Base-by-base conservation (phyloP, 2,113 vertebrate genomes). In the Ciconia boyciana region DNA sequence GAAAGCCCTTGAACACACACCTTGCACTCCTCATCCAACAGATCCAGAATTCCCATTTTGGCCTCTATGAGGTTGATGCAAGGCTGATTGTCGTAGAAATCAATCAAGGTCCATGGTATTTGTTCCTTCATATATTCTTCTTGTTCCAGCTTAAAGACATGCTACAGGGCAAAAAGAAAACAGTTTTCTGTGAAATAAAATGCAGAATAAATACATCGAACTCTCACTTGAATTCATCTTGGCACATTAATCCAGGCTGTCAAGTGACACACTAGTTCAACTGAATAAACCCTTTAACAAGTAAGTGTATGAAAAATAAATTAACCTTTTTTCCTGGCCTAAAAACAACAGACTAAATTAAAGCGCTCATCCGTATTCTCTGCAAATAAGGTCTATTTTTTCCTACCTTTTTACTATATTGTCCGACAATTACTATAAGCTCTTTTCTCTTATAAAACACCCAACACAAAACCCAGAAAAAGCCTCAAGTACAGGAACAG, bases 71-170 rank as follows among this genome's bases (percentile, higher is more conserved):
- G 99, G 96, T 99, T 99, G 95, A 99, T 99, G 96, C 99, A 99
- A 32, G 99, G 99, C 96, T 99, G 99, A 98, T 99, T 99, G 98
- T 99, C 99, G 2, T 99, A 99, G 97, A 99, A 99, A 97, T 99
- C 99, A 51, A 99, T 99, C 92, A 99, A 98, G 70, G 99, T 99
- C 99, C 99, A 99, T 6, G 99, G 99, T 93, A 99, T 99, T 98
- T 99, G 98, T 97, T 99, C 99, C 96, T 98, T 99, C 99, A 99
- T 99, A 90, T 99, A 99, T 94, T 99, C 99, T 83, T 99, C 99
- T 95, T 99, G 99, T 95, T 99, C 99, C 96, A 99, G 97, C 95
- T 99, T 99, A 97, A 99, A 99, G 83, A 99, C 99, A 66, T 99
- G 99, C 99, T 99, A 94, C 34, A 97, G 12, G 79, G 85, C 54